These are phyloP conservation scores for Chorisops tibialis DNA, from an alignment of 2,888 invertebrate genomes.

Conservation along the genomic window DNA sequence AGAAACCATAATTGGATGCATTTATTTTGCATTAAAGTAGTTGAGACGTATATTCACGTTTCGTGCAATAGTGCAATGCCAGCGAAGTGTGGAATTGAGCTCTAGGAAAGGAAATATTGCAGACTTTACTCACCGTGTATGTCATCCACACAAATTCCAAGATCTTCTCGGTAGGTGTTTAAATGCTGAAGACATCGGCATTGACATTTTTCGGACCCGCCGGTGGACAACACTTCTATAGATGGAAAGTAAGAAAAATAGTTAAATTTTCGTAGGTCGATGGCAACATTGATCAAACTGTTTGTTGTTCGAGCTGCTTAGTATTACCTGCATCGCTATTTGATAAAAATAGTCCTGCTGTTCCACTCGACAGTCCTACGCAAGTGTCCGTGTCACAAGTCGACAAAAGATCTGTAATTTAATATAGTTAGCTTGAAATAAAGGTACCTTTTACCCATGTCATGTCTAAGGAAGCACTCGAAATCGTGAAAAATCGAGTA, in stretches of 20 bases:
- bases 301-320: neutral
- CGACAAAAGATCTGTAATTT: conserved; percentile 34
- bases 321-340: conserved; percentile 44
- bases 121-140: conserved; percentile 76
- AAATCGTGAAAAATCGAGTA: neutral
- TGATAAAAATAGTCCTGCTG: conserved; percentile 45
- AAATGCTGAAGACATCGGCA: conserved; percentile 75
- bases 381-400: conserved; percentile 51
- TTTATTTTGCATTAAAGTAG: conserved; percentile 10
- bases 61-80: no score
- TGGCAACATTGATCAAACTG: neutral
- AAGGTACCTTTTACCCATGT: neutral
- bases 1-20: conserved; percentile 10
- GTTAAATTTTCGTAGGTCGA: neutral
- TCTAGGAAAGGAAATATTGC: neutral
- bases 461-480: neutral
- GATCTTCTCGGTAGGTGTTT: conserved; percentile 79
- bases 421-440: neutral
- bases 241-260: neutral
- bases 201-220: conserved; percentile 54
- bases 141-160: conserved; percentile 80
- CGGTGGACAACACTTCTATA: neutral
- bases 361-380: conserved; percentile 52
- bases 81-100: neutral
- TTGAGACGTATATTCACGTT: neutral